Evolutionary conservation across 2,113 vertebrate genomes (phyloP).

Genomic region (Hystrix cristata): DNA sequence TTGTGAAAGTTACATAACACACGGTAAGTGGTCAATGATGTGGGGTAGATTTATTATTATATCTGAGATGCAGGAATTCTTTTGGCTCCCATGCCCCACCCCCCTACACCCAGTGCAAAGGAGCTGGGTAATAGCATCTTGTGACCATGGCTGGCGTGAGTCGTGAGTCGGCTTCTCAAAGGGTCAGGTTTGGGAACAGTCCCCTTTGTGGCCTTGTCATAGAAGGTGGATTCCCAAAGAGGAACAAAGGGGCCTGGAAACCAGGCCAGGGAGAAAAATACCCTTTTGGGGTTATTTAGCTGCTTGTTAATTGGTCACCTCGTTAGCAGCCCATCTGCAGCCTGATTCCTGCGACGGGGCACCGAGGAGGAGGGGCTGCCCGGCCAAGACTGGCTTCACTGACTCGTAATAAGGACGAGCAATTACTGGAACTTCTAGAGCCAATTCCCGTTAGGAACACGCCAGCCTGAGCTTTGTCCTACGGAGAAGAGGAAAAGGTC

Average conservation of each 20-base stretch:
- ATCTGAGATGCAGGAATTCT: slow-evolving; percentile 11
- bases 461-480: slow-evolving; percentile 72
- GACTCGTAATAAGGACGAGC: slow-evolving; percentile 64
- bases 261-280: slow-evolving; percentile 63
- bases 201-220: slow-evolving; percentile 51
- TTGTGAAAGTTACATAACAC: not conserved
- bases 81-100: not conserved
- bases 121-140: slow-evolving; percentile 1
- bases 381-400: slow-evolving; percentile 8
- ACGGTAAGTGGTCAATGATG: not conserved
- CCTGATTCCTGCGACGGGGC: slow-evolving; percentile 43
- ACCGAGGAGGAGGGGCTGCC: not conserved
- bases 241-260: slow-evolving; percentile 75
- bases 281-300: slow-evolving; percentile 71
- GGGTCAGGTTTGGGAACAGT: slow-evolving; percentile 71
- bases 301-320: slow-evolving; percentile 68
- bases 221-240: slow-evolving; percentile 69
- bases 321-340: slow-evolving; percentile 56
- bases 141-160: slow-evolving; percentile 54
- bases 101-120: not conserved
- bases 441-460: not conserved
- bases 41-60: not conserved
- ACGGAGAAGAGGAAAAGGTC: slow-evolving; percentile 71
- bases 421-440: slow-evolving; percentile 75
- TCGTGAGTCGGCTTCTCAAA: slow-evolving; percentile 71